These are phyloP conservation scores for Phrynocephalus guinanensis DNA, from an alignment of 2,797 vertebrate genomes.

Conservation along the genomic window DNA sequence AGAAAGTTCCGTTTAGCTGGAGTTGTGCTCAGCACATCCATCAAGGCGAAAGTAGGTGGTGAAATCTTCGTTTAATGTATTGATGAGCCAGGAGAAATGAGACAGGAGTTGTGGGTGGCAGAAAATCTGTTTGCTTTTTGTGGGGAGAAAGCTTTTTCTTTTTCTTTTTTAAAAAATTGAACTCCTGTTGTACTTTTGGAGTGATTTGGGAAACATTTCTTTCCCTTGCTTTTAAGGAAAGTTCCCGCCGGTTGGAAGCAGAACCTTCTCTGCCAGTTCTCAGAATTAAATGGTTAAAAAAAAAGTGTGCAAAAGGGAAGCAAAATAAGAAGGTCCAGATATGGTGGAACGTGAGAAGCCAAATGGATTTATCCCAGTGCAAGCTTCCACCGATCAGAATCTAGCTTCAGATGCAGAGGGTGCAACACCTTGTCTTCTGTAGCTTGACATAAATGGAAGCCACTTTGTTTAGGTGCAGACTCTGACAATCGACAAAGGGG, in stretches of 20 bases:
- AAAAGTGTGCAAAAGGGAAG: too few relatives aligned
- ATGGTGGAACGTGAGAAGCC: too few relatives aligned
- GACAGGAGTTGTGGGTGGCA: slow-evolving; percentile 36
- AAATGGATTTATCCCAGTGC: too few relatives aligned
- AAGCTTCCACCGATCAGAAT: too few relatives aligned
- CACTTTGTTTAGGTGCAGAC: too few relatives aligned
- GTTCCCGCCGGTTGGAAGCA: background rate
- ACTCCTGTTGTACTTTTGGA: background rate
- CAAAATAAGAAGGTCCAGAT: too few relatives aligned
- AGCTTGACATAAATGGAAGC: too few relatives aligned
- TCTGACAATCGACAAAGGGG: too few relatives aligned
- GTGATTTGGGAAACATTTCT: background rate
- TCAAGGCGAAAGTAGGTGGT: slow-evolving; percentile 24
- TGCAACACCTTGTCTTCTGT: too few relatives aligned
- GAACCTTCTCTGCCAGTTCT: background rate
- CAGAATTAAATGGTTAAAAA: too few relatives aligned
- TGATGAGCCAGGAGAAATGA: slow-evolving; percentile 11
- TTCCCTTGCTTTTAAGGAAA: too few relatives aligned
- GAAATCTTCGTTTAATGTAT: slow-evolving; percentile 11
- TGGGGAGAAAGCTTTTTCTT: background rate
- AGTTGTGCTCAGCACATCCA: slow-evolving; percentile 7
- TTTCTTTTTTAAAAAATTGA: background rate
- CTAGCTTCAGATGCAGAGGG: too few relatives aligned
- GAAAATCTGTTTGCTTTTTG: slow-evolving; percentile 41
- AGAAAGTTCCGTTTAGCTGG: background rate